Percentiles rank a stretch among this genome's conserved stretches.
These are phyloP conservation scores for Strigamia maritima DNA, from an alignment of 2,888 invertebrate species.

Conservation along the genomic window DNA sequence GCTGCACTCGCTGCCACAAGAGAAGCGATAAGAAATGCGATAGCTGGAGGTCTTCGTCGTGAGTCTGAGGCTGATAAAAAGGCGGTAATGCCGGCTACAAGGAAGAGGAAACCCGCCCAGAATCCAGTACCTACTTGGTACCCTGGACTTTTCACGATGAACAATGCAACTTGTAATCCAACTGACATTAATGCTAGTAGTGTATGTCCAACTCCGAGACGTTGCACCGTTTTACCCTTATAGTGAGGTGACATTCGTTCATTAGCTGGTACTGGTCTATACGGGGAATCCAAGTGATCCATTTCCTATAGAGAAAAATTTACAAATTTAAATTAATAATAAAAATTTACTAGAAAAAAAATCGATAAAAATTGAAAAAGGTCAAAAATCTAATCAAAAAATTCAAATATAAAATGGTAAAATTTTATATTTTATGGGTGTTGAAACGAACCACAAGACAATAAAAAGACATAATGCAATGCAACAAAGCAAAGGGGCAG, in stretches of 20 bases:
- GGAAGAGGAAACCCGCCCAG: slow-evolving; percentile 34
- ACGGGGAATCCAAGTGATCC: slow-evolving; percentile 25
- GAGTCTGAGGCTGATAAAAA: slow-evolving; percentile 24
- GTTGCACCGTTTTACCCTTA: slow-evolving; percentile 33
- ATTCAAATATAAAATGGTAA: no score
- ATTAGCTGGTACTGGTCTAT: slow-evolving; percentile 19
- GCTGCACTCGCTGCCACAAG: background rate
- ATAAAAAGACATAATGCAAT: no score
- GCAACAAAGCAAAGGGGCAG: no score
- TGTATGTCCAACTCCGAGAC: slow-evolving; percentile 22
- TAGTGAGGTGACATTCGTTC: slow-evolving; percentile 37
- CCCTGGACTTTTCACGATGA: background rate
- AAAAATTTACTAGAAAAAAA: no score
- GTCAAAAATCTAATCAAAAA: no score
- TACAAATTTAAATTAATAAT: background rate
- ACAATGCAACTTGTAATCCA: background rate
- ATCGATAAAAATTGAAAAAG: no score
- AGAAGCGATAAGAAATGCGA: slow-evolving; percentile 19
- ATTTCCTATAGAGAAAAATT: background rate
- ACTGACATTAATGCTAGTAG: slow-evolving; percentile 26
- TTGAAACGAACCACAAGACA: no score
- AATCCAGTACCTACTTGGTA: slow-evolving; percentile 31
- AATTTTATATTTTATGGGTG: no score
- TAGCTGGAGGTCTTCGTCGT: slow-evolving; percentile 12
- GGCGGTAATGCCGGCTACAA: slow-evolving; percentile 9